Base-by-base conservation (phyloP, 1,140 invertebrate genomes). In the Drosophila nannoptera region DNA sequence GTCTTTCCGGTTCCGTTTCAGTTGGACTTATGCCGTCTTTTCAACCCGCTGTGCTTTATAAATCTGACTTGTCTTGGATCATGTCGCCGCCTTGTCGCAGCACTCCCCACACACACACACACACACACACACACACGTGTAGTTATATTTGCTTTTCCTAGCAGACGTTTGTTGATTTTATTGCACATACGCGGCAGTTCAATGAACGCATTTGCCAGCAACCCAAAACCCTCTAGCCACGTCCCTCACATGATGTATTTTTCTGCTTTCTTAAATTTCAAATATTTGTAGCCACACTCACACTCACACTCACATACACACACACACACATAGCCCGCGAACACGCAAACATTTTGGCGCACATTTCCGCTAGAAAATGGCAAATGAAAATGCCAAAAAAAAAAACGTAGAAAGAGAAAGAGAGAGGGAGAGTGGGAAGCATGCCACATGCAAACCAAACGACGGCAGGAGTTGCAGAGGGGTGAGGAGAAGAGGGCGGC, bases 271-370 rank as follows among this genome's bases (percentile, higher is more conserved):
- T 83, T 72, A 73, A 83, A 73, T 83, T 78, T 83, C 80, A 73
- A 84, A 78, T 84, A 68, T 76, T 73, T 82, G 65, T 69, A 73
- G 49, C 63, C 14, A 42, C 58, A 9, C 38, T 8, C 14, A 46
- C 49, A 48, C 8, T 35, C 14, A 49, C 35, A 46, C 12, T 16
- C 49, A 48, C 40, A 8, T 4, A 8, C 11, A 42, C 9, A 49
- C 22, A n/a, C 16, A 32, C 42, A 54, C 22, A 29, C 54, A 29
- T 32, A 53, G 32, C 22, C n/a, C 12, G 58, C 62, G 67, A 61
- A 66, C 80, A 83, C 80, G 80, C 81, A 77, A 84, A 67, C 80
- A 83, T 86, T 84, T 84, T 86, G 76, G 81, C 73, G 76, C 69
- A 84, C 76, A 84, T 86, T 86, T 84, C 81, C 76, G 81, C 81